Evolutionary conservation across 2,888 invertebrate species (phyloP).

Genomic region (Cephus pygmeus): DNA sequence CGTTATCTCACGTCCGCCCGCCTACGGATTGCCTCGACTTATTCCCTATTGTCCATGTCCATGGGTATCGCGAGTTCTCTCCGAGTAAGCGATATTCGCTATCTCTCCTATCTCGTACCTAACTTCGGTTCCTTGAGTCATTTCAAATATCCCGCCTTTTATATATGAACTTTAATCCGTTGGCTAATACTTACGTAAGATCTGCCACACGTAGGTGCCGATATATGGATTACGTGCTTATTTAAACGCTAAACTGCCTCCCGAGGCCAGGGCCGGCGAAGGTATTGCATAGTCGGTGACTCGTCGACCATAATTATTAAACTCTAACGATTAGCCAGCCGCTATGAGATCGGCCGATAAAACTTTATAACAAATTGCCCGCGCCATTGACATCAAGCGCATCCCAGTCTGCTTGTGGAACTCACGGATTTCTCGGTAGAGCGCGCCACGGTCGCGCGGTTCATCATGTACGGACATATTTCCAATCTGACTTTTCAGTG

Average conservation of each 20-base stretch:
- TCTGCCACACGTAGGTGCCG: neutral
- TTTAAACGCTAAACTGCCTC: neutral
- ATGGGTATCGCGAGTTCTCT: neutral
- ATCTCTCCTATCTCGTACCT: neutral
- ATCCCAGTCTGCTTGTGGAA: neutral
- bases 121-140: neutral
- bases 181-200: neutral
- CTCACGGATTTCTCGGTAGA: neutral
- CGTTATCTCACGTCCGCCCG: slow-evolving; percentile 47
- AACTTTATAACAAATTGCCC: slow-evolving; percentile 24
- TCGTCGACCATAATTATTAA: slow-evolving; percentile 27
- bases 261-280: neutral
- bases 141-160: neutral
- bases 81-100: neutral
- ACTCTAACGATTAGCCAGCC: slow-evolving; percentile 28
- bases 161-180: neutral
- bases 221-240: neutral
- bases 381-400: slow-evolving; percentile 19
- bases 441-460: slow-evolving; percentile 27
- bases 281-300: neutral
- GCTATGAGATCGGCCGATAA: slow-evolving; percentile 26
- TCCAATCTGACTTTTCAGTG: slow-evolving; percentile 35
- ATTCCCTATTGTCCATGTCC: slow-evolving; percentile 29
- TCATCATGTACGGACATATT: slow-evolving; percentile 42
- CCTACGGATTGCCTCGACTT: slow-evolving; percentile 41